A percentile compares a stretch with the other conserved stretches of the same genome.
phyloP scores from a whole-genome alignment of 92 coral and sea anemone genomes.

The Porites lobata region DNA sequence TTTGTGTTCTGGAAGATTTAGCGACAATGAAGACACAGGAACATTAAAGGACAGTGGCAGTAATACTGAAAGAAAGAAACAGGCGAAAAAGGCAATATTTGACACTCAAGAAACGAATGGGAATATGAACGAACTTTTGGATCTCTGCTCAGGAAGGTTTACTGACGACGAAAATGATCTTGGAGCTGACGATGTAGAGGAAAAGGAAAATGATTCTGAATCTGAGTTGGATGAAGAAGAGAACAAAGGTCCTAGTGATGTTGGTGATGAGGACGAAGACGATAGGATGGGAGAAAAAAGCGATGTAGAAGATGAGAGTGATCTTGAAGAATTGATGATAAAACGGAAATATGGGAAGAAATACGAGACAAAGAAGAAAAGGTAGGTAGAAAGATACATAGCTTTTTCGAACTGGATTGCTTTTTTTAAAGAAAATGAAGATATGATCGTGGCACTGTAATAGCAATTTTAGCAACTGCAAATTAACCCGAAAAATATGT shows the following conservation, averaged over 20 bases:
- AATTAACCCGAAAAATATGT: too few species aligned
- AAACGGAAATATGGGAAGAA: conserved; percentile 74
- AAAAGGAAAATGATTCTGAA: not conserved
- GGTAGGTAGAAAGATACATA: not conserved
- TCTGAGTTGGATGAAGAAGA: conserved; percentile 5
- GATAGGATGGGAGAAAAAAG: conserved; percentile 45
- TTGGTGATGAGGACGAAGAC: conserved; percentile 49
- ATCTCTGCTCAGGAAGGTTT: conserved; percentile 82
- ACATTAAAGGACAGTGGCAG: conserved; percentile 11
- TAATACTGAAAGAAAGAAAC: not conserved
- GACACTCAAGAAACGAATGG: conserved; percentile 33
- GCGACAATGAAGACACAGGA: conserved; percentile 48
- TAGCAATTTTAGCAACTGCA: too few species aligned
- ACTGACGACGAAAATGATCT: conserved; percentile 27
- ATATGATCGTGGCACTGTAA: too few species aligned
- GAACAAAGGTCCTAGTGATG: conserved; percentile 25
- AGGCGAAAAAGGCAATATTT: not conserved
- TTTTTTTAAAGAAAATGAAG: too few species aligned
- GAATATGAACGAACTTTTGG: conserved; percentile 81
- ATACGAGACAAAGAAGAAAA: conserved; percentile 65
- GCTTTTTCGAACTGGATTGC: not conserved
- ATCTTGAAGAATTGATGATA: conserved; percentile 62
- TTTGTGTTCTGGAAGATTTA: conserved; percentile 92
- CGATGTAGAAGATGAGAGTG: conserved; percentile 57
- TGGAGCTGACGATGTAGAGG: not conserved